phyloP scores from a whole-genome alignment of 2,797 vertebrate species.

The Graptemys geographica region DNA sequence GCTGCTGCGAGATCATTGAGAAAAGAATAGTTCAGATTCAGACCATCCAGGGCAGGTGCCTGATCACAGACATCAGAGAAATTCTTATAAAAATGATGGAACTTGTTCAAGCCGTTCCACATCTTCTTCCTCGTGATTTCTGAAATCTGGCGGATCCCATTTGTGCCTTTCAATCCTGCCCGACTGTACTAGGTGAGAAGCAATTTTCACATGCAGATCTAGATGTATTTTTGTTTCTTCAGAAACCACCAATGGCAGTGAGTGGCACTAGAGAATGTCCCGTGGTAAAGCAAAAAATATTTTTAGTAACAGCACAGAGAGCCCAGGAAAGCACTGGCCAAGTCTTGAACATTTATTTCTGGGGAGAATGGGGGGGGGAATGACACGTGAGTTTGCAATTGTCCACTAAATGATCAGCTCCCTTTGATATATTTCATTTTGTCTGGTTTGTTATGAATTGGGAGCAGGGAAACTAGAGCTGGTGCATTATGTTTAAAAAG shows the following conservation, averaged over 20 bases:
- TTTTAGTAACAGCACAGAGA: not conserved
- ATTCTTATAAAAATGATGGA: not conserved
- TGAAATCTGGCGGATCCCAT: not conserved
- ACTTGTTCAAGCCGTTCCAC: not conserved
- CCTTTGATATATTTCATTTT: not conserved
- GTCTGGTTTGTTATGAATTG: not conserved
- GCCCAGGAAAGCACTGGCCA: not conserved
- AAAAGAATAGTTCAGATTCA: not conserved
- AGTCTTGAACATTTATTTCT: not conserved
- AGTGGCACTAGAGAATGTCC: not conserved
- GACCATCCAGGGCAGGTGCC: not conserved
- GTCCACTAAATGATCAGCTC: not conserved
- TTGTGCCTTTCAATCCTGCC: not conserved
- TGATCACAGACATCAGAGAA: not conserved
- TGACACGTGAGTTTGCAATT: not conserved
- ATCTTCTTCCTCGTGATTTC: not conserved
- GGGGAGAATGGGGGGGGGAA: fast-evolving
- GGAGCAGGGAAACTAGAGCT: not conserved
- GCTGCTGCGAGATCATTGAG: not conserved
- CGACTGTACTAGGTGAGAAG: not conserved
- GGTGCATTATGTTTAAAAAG: not conserved
- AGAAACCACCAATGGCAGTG: not conserved
- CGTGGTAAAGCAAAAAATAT: not conserved
- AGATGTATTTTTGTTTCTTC: not conserved
- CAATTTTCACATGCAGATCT: not conserved